Percentiles rank a stretch among this genome's conserved stretches.
Conservation (phyloP, 2,888 invertebrate genomes). For the Pyrrhia umbra region DNA sequence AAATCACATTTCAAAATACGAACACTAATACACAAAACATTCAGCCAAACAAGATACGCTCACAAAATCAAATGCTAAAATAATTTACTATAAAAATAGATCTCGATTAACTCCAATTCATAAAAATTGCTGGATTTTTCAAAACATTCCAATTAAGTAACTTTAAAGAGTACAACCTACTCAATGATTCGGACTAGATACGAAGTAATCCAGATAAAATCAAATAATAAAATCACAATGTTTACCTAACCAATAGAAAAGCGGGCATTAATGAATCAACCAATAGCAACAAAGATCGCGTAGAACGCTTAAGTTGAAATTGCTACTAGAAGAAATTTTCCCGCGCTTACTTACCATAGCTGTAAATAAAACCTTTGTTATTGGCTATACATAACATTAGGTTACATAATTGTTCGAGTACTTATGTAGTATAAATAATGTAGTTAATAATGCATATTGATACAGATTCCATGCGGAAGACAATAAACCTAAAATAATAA, state of each 20-base stretch:
- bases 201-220: slow-evolving; percentile 33
- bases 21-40: slow-evolving; percentile 52
- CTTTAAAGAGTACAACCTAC: slow-evolving; percentile 21
- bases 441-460: slow-evolving; percentile 12
- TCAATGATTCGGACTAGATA: slow-evolving; percentile 50
- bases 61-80: slow-evolving; percentile 59
- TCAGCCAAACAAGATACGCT: slow-evolving; percentile 41
- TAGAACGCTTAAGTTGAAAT: slow-evolving; percentile 10
- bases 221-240: slow-evolving; percentile 38
- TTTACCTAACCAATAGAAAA: slow-evolving; percentile 14
- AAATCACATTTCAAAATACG: slow-evolving; percentile 42
- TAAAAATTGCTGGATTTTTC: slow-evolving; percentile 18
- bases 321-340: not conserved
- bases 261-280: slow-evolving; percentile 24
- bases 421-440: slow-evolving; percentile 15
- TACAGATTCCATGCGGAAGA: not conserved
- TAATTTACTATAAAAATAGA: slow-evolving; percentile 55
- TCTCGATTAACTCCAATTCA: slow-evolving; percentile 42
- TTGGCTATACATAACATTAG: too few species aligned
- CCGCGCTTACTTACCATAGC: not conserved
- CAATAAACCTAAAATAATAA: too few species aligned
- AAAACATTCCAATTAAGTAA: slow-evolving; percentile 28
- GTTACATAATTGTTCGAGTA: slow-evolving; percentile 33
- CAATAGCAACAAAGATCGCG: slow-evolving; percentile 26
- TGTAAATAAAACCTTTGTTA: too few species aligned